These are phyloP conservation scores for Oryctes rhinoceros DNA, from an alignment of 1,140 invertebrate genomes.

Conservation along the genomic window DNA sequence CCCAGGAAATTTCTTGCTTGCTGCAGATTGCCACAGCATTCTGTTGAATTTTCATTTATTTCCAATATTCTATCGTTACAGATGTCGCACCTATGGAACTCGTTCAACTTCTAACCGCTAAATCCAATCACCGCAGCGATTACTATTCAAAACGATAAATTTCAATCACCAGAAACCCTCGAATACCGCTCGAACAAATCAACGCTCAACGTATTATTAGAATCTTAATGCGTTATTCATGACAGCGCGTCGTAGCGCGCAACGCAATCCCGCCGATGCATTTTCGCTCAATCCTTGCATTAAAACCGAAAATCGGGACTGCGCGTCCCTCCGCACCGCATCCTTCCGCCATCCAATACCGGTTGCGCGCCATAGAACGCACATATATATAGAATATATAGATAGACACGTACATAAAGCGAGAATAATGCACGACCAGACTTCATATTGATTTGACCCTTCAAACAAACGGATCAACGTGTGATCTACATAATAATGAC, in stretches of 20 bases:
- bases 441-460: conserved; percentile 53
- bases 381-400: not conserved
- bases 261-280: conserved; percentile 8
- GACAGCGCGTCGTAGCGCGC: not conserved
- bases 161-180: conserved; percentile 20
- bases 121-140: not conserved
- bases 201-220: conserved; percentile 33
- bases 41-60: too few species aligned
- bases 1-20: too few species aligned
- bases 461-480: conserved; percentile 57
- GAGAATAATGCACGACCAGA: conserved; percentile 30
- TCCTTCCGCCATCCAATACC: not conserved
- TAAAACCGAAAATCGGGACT: conserved; percentile 12
- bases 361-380: not conserved
- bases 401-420: not conserved
- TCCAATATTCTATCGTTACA: too few species aligned
- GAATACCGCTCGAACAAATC: conserved; percentile 22
- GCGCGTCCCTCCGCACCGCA: not conserved
- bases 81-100: too few species aligned
- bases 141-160: conserved; percentile 24
- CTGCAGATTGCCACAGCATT: too few species aligned
- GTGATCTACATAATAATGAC: conserved; percentile 61
- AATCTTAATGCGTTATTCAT: conserved; percentile 35
- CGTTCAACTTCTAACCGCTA: not conserved
- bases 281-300: conserved; percentile 25